Percentiles rank a stretch among this genome's conserved stretches.
Conservation (phyloP, 1,140 invertebrate genomes). For the Drosophila mojavensis region DNA sequence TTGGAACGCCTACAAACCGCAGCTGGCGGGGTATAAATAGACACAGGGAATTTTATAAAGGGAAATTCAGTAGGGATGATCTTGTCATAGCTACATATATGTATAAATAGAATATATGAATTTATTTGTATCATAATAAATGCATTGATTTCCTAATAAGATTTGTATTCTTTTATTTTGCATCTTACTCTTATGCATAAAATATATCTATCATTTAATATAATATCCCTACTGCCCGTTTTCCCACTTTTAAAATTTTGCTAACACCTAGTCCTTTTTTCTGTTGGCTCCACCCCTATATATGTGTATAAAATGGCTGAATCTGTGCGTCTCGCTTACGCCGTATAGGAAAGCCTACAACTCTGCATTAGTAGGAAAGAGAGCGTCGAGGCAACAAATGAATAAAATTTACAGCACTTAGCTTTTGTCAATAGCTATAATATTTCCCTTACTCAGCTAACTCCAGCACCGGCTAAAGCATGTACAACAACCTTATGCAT, state of each 20-base stretch:
- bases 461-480: not conserved
- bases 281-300: conserved; percentile 51
- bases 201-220: not conserved
- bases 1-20: conserved; percentile 33
- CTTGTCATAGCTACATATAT: not conserved
- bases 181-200: not conserved
- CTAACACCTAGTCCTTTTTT: not conserved
- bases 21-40: not conserved
- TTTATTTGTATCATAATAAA: not conserved
- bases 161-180: too few relatives aligned
- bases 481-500: not conserved
- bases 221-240: not conserved
- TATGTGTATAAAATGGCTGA: conserved; percentile 57
- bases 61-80: conserved; percentile 8
- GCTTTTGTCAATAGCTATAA: conserved; percentile 26
- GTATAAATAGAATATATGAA: not conserved
- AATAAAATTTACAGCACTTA: conserved; percentile 1
- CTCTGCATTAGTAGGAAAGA: conserved; percentile 20
- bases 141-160: not conserved
- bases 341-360: not conserved
- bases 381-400: not conserved
- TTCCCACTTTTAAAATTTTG: conserved; percentile 27
- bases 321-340: conserved; percentile 33
- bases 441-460: not conserved
- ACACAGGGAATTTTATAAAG: not conserved